Conservation (phyloP, 2,888 invertebrate genomes). For the Drosophila quinaria region DNA sequence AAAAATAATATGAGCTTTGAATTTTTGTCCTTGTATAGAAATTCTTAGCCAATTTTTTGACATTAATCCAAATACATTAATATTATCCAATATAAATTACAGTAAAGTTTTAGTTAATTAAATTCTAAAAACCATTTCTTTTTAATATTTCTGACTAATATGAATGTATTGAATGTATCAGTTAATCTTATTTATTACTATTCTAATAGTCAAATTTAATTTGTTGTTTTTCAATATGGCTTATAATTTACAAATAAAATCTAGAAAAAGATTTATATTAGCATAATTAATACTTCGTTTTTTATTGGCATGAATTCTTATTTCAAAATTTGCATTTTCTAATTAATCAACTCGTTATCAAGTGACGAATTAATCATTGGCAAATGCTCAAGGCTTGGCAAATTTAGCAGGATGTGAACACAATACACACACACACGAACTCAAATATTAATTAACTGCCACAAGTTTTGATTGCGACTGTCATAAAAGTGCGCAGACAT, state of each 20-base stretch:
- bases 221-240: neutral
- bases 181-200: no score
- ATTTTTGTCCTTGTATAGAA: no score
- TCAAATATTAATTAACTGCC: constrained; percentile 70
- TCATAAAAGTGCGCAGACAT: constrained; percentile 73
- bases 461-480: constrained; percentile 57
- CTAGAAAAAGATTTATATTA: neutral
- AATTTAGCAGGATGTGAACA: constrained; percentile 40
- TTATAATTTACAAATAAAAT: no score
- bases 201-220: neutral
- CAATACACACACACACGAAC: constrained; percentile 3
- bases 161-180: no score
- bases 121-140: no score
- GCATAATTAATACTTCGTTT: constrained; percentile 2
- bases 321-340: constrained; percentile 36
- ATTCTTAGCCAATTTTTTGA: no score
- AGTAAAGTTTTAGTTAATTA: no score
- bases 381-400: constrained; percentile 49
- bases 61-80: no score
- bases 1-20: neutral
- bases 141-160: no score
- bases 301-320: constrained; percentile 1
- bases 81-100: no score
- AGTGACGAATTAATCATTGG: constrained; percentile 58
- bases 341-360: constrained; percentile 51